Percentiles rank a stretch among this genome's conserved stretches.
Conservation (phyloP, 2,888 invertebrate genomes). For the Drosophila differens region DNA sequence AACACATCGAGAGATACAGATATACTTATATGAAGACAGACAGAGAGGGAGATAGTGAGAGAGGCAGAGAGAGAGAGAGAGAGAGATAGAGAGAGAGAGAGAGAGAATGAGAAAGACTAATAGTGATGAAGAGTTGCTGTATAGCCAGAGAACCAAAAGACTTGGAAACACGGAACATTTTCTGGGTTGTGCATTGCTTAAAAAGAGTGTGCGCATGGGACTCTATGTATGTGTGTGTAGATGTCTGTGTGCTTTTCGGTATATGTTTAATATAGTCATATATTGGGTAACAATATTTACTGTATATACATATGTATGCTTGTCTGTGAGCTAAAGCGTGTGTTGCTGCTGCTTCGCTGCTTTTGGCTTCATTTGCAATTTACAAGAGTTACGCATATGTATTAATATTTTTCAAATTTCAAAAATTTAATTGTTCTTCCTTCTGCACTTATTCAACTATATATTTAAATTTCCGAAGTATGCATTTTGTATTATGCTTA, state of each 20-base stretch:
- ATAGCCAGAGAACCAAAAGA: slow-evolving; percentile 36
- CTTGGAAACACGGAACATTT: slow-evolving; percentile 31
- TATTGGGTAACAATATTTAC: slow-evolving; percentile 13
- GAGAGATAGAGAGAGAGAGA: neutral
- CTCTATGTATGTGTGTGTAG: slow-evolving; percentile 29
- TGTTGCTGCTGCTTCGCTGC: slow-evolving; percentile 47
- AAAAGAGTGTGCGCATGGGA: slow-evolving; percentile 59
- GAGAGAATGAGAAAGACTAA: neutral
- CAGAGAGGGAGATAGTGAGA: neutral
- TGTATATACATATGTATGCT: slow-evolving; percentile 15
- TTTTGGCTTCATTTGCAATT: slow-evolving; percentile 37
- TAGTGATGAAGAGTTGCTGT: neutral
- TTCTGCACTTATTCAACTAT: slow-evolving; percentile 7
- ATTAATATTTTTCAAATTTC: neutral
- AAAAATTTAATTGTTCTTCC: neutral
- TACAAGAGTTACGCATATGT: slow-evolving; percentile 34
- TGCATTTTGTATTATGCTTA: slow-evolving; percentile 8
- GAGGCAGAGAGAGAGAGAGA: neutral
- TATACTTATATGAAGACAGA: neutral
- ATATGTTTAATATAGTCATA: slow-evolving; percentile 11
- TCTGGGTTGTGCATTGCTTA: slow-evolving; percentile 56
- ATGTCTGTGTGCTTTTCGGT: slow-evolving; percentile 15
- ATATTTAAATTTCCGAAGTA: neutral
- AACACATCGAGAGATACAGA: slow-evolving; percentile 43
- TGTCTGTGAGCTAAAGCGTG: neutral